Conservation (phyloP, 1,140 invertebrate genomes). For the Brachionus calyciflorus region DNA sequence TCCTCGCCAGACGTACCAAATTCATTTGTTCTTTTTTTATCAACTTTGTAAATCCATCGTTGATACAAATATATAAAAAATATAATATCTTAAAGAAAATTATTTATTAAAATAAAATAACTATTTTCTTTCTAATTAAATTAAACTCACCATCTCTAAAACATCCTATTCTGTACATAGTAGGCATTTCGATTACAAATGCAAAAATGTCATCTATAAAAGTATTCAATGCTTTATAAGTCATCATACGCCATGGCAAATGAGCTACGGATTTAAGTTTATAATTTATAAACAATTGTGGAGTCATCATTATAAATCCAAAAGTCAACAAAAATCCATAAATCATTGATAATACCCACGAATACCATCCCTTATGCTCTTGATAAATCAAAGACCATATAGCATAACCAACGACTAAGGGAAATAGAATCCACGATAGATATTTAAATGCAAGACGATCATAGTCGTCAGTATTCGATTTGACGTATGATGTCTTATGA, state of each 20-base stretch:
- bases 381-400: constrained; percentile 93
- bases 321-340: constrained; percentile 98
- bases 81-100: constrained; percentile 76
- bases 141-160: constrained; percentile 79
- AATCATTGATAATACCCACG: constrained; percentile 80
- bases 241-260: constrained; percentile 97
- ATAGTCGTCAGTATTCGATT: constrained; percentile 40
- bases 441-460: constrained; percentile 82
- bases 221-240: constrained; percentile 98
- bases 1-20: constrained; percentile 73
- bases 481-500: constrained; percentile 26
- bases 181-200: constrained; percentile 99
- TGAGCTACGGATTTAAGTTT: constrained; percentile 98
- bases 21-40: constrained; percentile 88
- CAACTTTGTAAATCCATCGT: constrained; percentile 94
- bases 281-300: constrained; percentile 97
- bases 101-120: constrained; percentile 47
- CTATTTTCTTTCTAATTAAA: neutral
- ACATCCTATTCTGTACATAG: constrained; percentile 85
- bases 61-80: constrained; percentile 99
- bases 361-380: constrained; percentile 98
- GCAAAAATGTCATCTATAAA: constrained; percentile 99
- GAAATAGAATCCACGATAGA: constrained; percentile 90
- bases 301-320: constrained; percentile 99
- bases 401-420: constrained; percentile 83